Conservation (phyloP, 2,888 invertebrate genomes). For the Dynastes maya region DNA sequence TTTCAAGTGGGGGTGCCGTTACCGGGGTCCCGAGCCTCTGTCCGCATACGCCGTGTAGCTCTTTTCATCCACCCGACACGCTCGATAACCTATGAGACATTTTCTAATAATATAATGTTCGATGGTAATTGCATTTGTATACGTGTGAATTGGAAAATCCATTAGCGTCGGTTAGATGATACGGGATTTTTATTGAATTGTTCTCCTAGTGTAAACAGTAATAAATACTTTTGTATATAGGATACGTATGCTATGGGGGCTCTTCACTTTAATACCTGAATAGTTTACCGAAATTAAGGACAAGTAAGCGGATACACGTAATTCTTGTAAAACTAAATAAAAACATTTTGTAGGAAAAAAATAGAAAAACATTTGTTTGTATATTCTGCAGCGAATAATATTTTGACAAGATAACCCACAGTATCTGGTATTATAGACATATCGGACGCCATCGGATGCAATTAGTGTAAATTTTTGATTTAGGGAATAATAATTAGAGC, state of each 20-base stretch:
- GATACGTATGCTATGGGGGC: background rate
- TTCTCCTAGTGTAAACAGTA: slow-evolving; percentile 26
- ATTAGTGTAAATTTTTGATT: too few species aligned
- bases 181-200: slow-evolving; percentile 22
- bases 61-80: slow-evolving; percentile 53
- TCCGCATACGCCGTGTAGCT: slow-evolving; percentile 54
- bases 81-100: slow-evolving; percentile 54
- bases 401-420: too few species aligned
- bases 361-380: too few species aligned
- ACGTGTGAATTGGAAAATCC: slow-evolving; percentile 39
- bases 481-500: too few species aligned
- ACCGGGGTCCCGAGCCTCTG: slow-evolving; percentile 57
- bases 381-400: too few species aligned
- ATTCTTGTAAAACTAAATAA: too few species aligned
- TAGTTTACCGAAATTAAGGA: too few species aligned
- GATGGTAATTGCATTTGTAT: slow-evolving; percentile 27
- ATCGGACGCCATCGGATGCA: too few species aligned
- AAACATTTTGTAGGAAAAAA: too few species aligned
- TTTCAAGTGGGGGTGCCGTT: slow-evolving; percentile 59
- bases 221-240: slow-evolving; percentile 16
- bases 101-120: slow-evolving; percentile 50
- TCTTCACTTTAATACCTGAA: background rate
- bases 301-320: too few species aligned
- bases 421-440: too few species aligned
- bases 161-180: slow-evolving; percentile 36